These are phyloP conservation scores for Caenorhabditis macrosperma DNA, from an alignment of 2,888 invertebrate species.

Conservation along the genomic window DNA sequence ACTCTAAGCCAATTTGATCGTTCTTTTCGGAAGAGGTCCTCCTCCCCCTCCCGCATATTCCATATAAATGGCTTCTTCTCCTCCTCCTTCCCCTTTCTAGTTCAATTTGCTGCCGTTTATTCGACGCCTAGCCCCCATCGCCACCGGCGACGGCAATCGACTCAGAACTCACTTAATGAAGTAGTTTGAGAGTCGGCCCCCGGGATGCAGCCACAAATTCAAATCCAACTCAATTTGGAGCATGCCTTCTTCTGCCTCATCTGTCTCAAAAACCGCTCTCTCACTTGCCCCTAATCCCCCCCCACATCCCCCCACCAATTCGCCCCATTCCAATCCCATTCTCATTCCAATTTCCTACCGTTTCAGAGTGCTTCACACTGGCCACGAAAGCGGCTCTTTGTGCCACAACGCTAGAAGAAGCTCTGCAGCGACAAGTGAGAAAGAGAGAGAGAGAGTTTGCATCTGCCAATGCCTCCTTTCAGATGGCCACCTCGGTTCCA, in stretches of 20 bases:
- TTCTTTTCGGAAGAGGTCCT: conserved; percentile 1
- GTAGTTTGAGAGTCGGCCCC: conserved; percentile 29
- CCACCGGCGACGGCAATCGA: neutral
- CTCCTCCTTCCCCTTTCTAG: neutral
- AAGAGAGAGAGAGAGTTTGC: neutral
- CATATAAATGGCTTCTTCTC: conserved; percentile 17
- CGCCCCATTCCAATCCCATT: neutral
- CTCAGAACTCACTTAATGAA: conserved; percentile 45
- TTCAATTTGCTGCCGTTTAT: conserved; percentile 12
- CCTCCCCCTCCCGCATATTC: conserved; percentile 2
- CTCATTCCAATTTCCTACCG: neutral
- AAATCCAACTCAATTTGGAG: conserved; percentile 52
- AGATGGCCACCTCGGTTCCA: conserved; percentile 59
- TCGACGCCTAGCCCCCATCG: neutral
- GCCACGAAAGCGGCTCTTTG: conserved; percentile 76
- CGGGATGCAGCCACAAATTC: conserved; percentile 46
- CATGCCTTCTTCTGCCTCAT: conserved; percentile 6
- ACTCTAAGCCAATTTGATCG: conserved; percentile 13
- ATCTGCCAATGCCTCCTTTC: neutral
- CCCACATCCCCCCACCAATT: too few relatives aligned
- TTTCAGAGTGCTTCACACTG: conserved; percentile 79
- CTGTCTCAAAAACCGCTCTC: neutral
- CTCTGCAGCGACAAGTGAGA: conserved; percentile 65
- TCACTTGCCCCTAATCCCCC: too few relatives aligned
- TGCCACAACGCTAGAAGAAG: conserved; percentile 75